Evolutionary conservation across 2,888 invertebrate species (phyloP).

Genomic region (Cephus pulcher): DNA sequence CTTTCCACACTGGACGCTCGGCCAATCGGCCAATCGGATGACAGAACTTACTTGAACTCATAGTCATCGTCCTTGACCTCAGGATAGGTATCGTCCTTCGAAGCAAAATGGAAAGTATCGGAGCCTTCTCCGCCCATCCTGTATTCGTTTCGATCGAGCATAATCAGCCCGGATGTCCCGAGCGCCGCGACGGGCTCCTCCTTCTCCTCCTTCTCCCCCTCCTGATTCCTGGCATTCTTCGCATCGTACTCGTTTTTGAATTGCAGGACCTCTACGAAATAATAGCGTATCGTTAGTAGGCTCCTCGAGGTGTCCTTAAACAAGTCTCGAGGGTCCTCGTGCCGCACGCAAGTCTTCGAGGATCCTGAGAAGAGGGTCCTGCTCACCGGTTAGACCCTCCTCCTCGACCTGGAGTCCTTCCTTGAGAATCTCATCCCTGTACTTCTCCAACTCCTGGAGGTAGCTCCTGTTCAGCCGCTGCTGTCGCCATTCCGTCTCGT

Average conservation of each 20-base stretch:
- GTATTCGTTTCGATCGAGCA: conserved; percentile 53
- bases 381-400: conserved; percentile 79
- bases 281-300: neutral
- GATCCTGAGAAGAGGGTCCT: conserved; percentile 2
- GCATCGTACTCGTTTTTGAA: conserved; percentile 51
- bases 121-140: conserved; percentile 40
- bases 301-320: neutral
- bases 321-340: neutral
- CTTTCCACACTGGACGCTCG: neutral
- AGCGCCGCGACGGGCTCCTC: conserved; percentile 34
- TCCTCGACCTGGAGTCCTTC: conserved; percentile 88
- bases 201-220: conserved; percentile 20
- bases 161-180: conserved; percentile 45
- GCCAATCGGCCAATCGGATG: neutral
- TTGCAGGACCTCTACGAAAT: conserved; percentile 55
- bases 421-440: conserved; percentile 83
- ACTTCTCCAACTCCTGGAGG: conserved; percentile 83
- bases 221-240: conserved; percentile 30
- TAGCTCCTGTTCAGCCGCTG: conserved; percentile 75
- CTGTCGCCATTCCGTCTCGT: conserved; percentile 68
- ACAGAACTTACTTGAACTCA: conserved; percentile 48
- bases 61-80: conserved; percentile 50
- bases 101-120: conserved; percentile 36
- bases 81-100: conserved; percentile 41
- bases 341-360: neutral